These are phyloP conservation scores for Xestobium rufovillosum DNA, from an alignment of 2,888 invertebrate species.

Conservation along the genomic window DNA sequence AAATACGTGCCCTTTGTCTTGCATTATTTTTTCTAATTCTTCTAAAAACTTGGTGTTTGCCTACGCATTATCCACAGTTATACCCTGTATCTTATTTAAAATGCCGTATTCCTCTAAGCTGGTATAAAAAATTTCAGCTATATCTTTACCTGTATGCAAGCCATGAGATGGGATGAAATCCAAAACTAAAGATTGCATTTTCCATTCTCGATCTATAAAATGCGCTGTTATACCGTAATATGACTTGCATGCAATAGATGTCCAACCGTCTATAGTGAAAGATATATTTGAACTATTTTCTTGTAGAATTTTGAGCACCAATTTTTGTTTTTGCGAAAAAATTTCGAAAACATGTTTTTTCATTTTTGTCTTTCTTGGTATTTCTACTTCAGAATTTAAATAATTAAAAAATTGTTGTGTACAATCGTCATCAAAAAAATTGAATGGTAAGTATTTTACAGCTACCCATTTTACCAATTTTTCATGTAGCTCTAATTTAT, in stretches of 20 bases:
- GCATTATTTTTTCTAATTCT: too few relatives aligned
- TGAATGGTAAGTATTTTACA: too few relatives aligned
- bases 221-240: slow-evolving; percentile 1
- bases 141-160: slow-evolving; percentile 1
- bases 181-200: background rate
- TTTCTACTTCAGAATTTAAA: background rate
- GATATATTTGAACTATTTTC: slow-evolving; percentile 1
- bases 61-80: too few relatives aligned
- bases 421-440: too few relatives aligned
- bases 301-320: slow-evolving; percentile 11
- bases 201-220: slow-evolving; percentile 1
- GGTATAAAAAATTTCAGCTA: slow-evolving; percentile 3
- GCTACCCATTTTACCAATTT: too few relatives aligned
- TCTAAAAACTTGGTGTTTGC: too few relatives aligned
- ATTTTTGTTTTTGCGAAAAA: background rate
- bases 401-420: slow-evolving; percentile 5
- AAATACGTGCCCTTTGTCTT: too few relatives aligned
- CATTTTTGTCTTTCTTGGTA: background rate
- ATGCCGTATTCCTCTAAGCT: too few relatives aligned
- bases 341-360: background rate
- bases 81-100: too few relatives aligned
- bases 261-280: slow-evolving; percentile 1
- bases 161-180: slow-evolving; percentile 4
- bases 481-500: too few relatives aligned
- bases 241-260: slow-evolving; percentile 1